Evolutionary conservation across 2,113 vertebrate genomes (phyloP), one percentile per base, ranked within the genome.

Genomic region (Etia nguti): DNA sequence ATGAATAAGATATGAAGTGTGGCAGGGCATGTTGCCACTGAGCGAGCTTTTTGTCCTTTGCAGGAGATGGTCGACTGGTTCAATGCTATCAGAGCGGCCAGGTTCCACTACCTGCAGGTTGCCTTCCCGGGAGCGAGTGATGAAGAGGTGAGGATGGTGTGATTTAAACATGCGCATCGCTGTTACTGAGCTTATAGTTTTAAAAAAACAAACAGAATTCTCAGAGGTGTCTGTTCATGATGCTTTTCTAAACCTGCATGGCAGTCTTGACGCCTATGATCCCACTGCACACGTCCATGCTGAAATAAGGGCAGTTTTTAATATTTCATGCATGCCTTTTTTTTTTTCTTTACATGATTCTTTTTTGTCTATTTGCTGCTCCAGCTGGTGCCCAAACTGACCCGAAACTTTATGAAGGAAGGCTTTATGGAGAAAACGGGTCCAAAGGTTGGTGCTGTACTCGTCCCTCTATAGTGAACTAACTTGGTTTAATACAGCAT

Each of bases 1-100:
- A 11, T 7, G 70, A 16, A 46, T 16, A 26, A 48, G 29, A 29
- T 29, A 43, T 43, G 50, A 52, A 8, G 52, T 38, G 7, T n/a
- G 55, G 41, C 54, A 11, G 46, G n/a, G 46, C 4, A 10, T n/a
- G 55, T 16, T 84, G 4, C 26, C 24, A 56, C 81, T 79, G 41
- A 77, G 34, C 77, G 16, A 77, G 73, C 11, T 31, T 52, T 77
- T 24, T 82, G 5, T 87, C 4, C 65, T 1, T 57, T 54, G 15
- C 83, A 99, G 98, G 98, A 99, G 93, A 98, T 98, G 43, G 97
- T 98, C 55, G 98, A 99, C 92, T 99, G 98, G 98, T 99, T 98
- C 96, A 99, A 99, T 0, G 97, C 98, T 1, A 98, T 99, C 85
- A 96, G 98, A 8, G 98, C 98, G 0, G 98, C 98, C 1, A 97